These are phyloP conservation scores for Parazoanthus swiftii DNA, from an alignment of 92 coral and sea anemone species.

Conservation along the genomic window DNA sequence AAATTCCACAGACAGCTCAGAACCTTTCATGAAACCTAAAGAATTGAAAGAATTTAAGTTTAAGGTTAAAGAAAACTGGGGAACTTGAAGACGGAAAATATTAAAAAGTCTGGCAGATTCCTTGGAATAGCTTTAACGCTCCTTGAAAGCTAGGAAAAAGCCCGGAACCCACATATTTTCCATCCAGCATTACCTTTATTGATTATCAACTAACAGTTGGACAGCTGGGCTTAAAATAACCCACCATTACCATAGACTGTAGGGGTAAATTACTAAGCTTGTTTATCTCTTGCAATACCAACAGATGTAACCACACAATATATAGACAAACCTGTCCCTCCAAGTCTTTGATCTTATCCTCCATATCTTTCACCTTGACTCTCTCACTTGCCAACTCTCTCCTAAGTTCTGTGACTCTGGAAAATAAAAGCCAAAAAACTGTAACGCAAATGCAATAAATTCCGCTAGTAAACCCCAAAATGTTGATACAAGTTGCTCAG, in stretches of 20 bases:
- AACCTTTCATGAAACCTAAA: too few relatives aligned
- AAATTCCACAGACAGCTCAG: too few relatives aligned
- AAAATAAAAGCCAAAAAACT: neutral
- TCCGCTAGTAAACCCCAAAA: neutral
- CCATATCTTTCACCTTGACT: constrained; percentile 57
- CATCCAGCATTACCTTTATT: neutral
- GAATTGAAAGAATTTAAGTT: too few relatives aligned
- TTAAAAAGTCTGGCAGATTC: too few relatives aligned
- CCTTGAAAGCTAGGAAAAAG: too few relatives aligned
- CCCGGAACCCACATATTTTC: neutral
- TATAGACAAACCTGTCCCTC: constrained; percentile 41
- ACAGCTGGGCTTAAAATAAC: neutral
- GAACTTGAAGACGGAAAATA: too few relatives aligned
- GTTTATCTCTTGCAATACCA: neutral
- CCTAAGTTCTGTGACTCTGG: constrained; percentile 56
- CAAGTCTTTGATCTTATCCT: constrained; percentile 41
- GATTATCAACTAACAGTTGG: neutral
- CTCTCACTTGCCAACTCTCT: constrained; percentile 53
- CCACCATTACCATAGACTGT: neutral
- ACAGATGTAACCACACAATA: neutral
- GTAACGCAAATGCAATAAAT: neutral
- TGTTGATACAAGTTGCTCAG: neutral
- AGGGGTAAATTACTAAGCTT: neutral
- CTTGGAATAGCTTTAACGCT: too few relatives aligned
- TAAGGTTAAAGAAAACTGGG: too few relatives aligned